These are phyloP conservation scores for Drosophila infuscata DNA, from an alignment of 2,888 invertebrate species.

Conservation along the genomic window DNA sequence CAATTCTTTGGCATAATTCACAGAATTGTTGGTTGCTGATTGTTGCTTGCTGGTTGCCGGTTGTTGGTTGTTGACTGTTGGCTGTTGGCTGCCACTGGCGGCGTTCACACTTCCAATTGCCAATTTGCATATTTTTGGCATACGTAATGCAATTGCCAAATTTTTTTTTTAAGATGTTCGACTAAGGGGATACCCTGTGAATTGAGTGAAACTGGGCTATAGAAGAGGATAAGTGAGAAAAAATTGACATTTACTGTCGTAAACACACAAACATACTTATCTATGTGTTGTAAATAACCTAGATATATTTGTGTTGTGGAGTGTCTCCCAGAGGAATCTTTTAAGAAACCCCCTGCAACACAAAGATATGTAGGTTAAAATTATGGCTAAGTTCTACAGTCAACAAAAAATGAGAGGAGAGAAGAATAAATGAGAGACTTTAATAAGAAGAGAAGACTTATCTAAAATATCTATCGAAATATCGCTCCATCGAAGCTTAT, in stretches of 20 bases:
- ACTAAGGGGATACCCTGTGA: conserved; percentile 24
- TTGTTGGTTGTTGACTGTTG: conserved; percentile 38
- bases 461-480: not conserved
- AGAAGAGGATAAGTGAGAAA: not conserved
- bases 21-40: conserved; percentile 39
- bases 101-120: conserved; percentile 78
- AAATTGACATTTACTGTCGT: too few relatives aligned
- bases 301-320: not conserved
- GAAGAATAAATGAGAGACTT: not conserved
- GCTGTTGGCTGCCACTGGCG: conserved; percentile 64
- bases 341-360: not conserved
- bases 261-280: fast-evolving
- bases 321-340: not conserved
- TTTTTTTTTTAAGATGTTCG: not conserved
- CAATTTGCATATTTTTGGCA: conserved; percentile 77
- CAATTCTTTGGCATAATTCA: conserved; percentile 63
- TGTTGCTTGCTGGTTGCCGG: conserved; percentile 19
- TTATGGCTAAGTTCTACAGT: not conserved
- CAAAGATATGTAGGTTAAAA: not conserved
- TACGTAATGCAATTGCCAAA: conserved; percentile 64
- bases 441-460: not conserved
- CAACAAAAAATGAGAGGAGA: not conserved
- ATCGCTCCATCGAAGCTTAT: not conserved
- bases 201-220: not conserved
- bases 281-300: not conserved